Conservation (phyloP, 2,797 vertebrate genomes). For the Triplophysa bombifrons region DNA sequence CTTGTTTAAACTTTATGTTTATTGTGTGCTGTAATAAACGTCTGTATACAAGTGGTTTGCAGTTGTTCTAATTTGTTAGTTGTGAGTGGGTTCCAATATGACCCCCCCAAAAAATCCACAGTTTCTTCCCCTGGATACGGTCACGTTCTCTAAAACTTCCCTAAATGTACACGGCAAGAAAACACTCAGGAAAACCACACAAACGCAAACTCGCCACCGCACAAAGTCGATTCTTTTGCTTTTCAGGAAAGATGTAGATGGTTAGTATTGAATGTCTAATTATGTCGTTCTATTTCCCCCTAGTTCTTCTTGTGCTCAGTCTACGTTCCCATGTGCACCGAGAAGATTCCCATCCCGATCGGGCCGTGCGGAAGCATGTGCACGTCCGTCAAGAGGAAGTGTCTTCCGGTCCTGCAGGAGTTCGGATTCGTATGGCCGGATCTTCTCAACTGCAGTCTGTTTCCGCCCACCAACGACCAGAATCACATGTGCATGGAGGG, state of each 20-base stretch:
- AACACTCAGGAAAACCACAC: no score
- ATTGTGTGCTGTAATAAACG: background rate
- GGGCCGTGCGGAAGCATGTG: slow-evolving; percentile 98
- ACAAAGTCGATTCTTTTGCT: no score
- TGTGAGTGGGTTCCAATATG: background rate
- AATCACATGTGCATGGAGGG: slow-evolving; percentile 99
- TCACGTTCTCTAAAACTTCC: background rate
- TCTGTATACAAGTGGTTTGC: background rate
- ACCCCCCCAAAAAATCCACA: background rate
- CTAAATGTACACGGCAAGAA: background rate
- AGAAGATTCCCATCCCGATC: slow-evolving; percentile 97
- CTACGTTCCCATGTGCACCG: slow-evolving; percentile 98
- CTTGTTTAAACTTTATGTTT: background rate
- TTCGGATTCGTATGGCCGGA: slow-evolving; percentile 97
- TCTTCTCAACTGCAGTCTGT: slow-evolving; percentile 94
- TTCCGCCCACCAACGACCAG: slow-evolving; percentile 97
- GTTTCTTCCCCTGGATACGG: background rate
- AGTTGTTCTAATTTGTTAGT: background rate
- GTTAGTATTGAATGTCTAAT: no score
- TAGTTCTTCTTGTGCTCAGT: slow-evolving; percentile 99
- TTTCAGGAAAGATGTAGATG: no score
- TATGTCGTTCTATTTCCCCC: background rate
- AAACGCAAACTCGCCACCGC: background rate
- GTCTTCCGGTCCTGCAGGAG: slow-evolving; percentile 93
- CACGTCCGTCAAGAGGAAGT: slow-evolving; percentile 92